phyloP scores from a whole-genome alignment of 2,888 invertebrate species.

The Eilema sororculum region DNA sequence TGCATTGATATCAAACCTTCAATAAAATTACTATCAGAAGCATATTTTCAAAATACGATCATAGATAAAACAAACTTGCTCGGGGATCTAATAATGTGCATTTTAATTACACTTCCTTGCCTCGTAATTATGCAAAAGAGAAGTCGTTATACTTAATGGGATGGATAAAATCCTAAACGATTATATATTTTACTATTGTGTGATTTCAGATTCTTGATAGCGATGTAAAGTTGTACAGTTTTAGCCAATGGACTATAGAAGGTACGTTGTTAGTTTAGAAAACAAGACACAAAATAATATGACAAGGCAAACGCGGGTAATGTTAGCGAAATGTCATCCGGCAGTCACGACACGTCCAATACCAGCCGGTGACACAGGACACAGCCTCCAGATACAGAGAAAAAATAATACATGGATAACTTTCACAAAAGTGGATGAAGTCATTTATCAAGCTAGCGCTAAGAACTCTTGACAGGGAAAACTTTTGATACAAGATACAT shows the following conservation, averaged over 20 bases:
- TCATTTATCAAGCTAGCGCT: conserved; percentile 85
- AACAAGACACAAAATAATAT: conserved; percentile 66
- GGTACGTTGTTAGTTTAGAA: conserved; percentile 47
- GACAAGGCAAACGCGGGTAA: conserved; percentile 60
- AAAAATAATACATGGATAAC: conserved; percentile 72
- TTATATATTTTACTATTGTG: conserved; percentile 62
- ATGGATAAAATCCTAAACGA: conserved; percentile 72
- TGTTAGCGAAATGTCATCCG: conserved; percentile 67
- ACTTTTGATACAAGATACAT: conserved; percentile 85
- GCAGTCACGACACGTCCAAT: conserved; percentile 70
- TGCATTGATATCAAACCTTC: conserved; percentile 56
- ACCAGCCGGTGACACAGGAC: conserved; percentile 70
- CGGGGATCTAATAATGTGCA: conserved; percentile 65
- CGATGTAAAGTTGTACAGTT: conserved; percentile 35
- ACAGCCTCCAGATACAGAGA: conserved; percentile 62
- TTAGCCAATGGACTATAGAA: conserved; percentile 41
- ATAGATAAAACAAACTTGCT: conserved; percentile 48
- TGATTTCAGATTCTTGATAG: conserved; percentile 52
- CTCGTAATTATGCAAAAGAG: conserved; percentile 71
- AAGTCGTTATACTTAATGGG: conserved; percentile 74
- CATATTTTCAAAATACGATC: conserved; percentile 68
- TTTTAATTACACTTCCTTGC: conserved; percentile 78
- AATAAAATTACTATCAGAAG: conserved; percentile 59
- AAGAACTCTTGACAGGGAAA: conserved; percentile 84
- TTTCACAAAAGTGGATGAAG: conserved; percentile 81